Evolutionary conservation across 2,888 invertebrate species (phyloP), one percentile per base, ranked within the genome.

Genomic region (Phengaris alcon): DNA sequence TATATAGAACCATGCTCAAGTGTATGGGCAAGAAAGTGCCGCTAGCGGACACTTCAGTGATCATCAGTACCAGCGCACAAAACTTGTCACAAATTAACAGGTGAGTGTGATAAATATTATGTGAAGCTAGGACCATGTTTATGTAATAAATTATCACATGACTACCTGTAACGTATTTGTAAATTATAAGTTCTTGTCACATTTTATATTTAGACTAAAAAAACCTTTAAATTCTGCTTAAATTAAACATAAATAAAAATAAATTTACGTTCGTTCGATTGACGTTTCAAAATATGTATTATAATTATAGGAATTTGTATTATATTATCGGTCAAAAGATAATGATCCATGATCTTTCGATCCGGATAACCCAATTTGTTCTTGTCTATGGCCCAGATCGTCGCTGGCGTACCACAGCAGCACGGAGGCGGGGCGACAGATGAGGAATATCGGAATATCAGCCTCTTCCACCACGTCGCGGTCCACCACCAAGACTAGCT

Each of bases 401-500:
- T 97, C 97, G 0, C 89, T 97, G 79, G 97, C 97, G 1, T 97
- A 97, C 84, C 96, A 97, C 84, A 95, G 95, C 59, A 95, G 95
- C 52, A 87, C 90, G 0, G 93, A 93, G 77, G 86, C 89, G 12
- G 92, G 91, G 0, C 86, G 90, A 0, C 92, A 89, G 80, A 77
- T 93, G 80, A 84, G 97, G 73, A 97, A 97, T 86, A 96, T 98
- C 78, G 99, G 98, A 54, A 98, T 99, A 81, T 98, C 98, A 12
- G 98, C 98, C 0, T 98, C 98, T 0, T 98, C 98, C 77, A 99
- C 98, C 0, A 99, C 99, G 0, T 98, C 98, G 1, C 94, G 98
- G 79, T 98, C 98, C 52, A 98, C 98, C 0, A 98, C 97, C 73
- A 99, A 98, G 88, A 98, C 98, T 13, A 97, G 97, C 82, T 98